Conservation (phyloP, 2,888 invertebrate genomes). For the Nasonovia ribisnigri region DNA sequence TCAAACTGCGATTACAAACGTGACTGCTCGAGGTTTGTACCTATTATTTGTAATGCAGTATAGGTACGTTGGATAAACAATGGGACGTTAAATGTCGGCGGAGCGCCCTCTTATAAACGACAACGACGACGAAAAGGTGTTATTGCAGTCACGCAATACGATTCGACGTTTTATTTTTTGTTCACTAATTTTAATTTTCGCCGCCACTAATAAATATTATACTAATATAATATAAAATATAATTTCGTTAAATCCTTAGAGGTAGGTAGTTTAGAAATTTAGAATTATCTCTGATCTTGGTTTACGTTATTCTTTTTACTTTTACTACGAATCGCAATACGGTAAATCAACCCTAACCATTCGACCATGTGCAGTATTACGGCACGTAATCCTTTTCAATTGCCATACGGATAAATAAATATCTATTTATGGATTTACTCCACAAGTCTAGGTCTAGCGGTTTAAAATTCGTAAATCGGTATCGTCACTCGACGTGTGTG, state of each 20-base stretch:
- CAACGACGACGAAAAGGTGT: neutral
- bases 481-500: neutral
- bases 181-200: neutral
- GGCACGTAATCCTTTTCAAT: no score
- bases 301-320: neutral
- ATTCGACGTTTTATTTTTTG: neutral
- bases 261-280: no score
- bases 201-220: neutral
- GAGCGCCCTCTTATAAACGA: neutral
- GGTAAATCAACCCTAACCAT: neutral
- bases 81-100: neutral
- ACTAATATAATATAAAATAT: neutral
- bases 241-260: neutral
- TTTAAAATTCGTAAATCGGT: neutral
- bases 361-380: neutral
- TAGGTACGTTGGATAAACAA: neutral
- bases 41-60: neutral
- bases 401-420: no score
- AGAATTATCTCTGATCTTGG: neutral
- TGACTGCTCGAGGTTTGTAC: neutral
- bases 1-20: neutral
- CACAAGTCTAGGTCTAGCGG: no score
- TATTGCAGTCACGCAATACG: neutral
- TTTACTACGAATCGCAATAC: neutral
- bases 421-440: no score